phyloP scores from a whole-genome alignment of 23 tunicate species.

The Botrylloides violaceus region DNA sequence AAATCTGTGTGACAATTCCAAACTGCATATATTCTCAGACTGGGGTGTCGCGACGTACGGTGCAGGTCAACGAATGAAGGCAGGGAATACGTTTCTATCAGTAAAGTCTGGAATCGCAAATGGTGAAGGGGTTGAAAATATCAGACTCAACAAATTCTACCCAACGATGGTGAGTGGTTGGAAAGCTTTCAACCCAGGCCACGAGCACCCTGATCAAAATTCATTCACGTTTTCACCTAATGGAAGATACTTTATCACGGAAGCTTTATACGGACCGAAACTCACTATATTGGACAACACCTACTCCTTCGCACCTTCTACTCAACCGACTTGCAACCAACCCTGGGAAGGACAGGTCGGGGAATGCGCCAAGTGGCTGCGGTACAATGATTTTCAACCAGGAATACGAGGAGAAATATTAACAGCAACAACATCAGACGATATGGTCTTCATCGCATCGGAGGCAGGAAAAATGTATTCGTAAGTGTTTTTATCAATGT shows the following conservation, averaged over 20 bases:
- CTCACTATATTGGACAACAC: slow-evolving; percentile 41
- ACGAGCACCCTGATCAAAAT: slow-evolving; percentile 92
- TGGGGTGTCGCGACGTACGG: slow-evolving; percentile 99
- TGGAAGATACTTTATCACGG: slow-evolving; percentile 76
- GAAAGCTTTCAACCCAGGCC: slow-evolving; percentile 77
- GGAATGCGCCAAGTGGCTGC: slow-evolving; percentile 72
- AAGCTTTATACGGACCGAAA: slow-evolving; percentile 69
- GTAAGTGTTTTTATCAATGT: slow-evolving; percentile 19
- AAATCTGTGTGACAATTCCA: slow-evolving; percentile 5
- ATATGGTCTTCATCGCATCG: slow-evolving; percentile 60
- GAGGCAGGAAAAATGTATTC: slow-evolving; percentile 56
- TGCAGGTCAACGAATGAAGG: slow-evolving; percentile 46
- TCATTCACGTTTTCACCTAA: slow-evolving; percentile 85
- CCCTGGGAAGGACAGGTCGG: slow-evolving; percentile 90
- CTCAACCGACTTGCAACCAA: slow-evolving; percentile 25
- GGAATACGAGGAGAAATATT: slow-evolving; percentile 53
- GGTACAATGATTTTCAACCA: slow-evolving; percentile 10
- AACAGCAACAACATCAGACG: slow-evolving; percentile 22
- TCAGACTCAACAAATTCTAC: slow-evolving; percentile 33
- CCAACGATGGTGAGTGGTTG: slow-evolving; percentile 35
- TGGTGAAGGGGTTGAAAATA: slow-evolving; percentile 65
- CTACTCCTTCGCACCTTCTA: slow-evolving; percentile 51
- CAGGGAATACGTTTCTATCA: slow-evolving; percentile 77
- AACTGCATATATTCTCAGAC: slow-evolving; percentile 61
- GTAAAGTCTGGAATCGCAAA: slow-evolving; percentile 66